phyloP scores from a whole-genome alignment of 2,888 invertebrate species.

The Frankliniella intonsa region DNA sequence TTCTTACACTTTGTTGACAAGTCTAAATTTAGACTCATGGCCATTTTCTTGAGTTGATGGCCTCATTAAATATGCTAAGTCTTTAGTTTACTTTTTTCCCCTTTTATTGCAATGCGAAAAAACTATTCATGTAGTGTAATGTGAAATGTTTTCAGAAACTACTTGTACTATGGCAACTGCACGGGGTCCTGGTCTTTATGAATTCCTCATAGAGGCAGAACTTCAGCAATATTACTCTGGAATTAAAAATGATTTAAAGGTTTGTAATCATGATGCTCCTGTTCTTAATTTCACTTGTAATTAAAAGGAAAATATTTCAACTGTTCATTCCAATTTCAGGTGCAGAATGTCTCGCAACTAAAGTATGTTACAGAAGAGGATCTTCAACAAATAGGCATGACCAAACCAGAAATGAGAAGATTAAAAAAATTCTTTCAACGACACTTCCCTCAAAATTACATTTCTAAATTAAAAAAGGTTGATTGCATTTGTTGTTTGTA shows the following conservation, averaged over 20 bases:
- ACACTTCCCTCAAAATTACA: conserved; percentile 88
- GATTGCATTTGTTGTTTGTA: not conserved
- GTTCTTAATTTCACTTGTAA: not conserved
- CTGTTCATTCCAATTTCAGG: conserved; percentile 43
- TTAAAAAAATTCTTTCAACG: conserved; percentile 91
- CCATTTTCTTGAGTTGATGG: no score
- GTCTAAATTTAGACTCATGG: no score
- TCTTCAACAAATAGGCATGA: conserved; percentile 83
- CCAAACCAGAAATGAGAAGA: conserved; percentile 90
- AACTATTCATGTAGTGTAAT: not conserved
- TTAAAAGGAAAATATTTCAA: not conserved
- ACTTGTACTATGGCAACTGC: conserved; percentile 2
- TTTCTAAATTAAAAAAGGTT: conserved; percentile 83
- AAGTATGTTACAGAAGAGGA: conserved; percentile 95
- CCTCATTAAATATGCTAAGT: not conserved
- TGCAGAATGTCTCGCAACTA: conserved; percentile 79
- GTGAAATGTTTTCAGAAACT: not conserved
- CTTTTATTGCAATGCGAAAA: not conserved
- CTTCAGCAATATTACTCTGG: conserved; percentile 82
- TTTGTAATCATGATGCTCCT: conserved; percentile 38
- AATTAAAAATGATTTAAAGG: conserved; percentile 78
- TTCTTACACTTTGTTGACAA: not conserved
- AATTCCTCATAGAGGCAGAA: conserved; percentile 91
- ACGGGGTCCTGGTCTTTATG: conserved; percentile 67
- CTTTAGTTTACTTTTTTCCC: not conserved